Base-by-base conservation (phyloP, 2,888 invertebrate genomes). In the Ophraella communa region DNA sequence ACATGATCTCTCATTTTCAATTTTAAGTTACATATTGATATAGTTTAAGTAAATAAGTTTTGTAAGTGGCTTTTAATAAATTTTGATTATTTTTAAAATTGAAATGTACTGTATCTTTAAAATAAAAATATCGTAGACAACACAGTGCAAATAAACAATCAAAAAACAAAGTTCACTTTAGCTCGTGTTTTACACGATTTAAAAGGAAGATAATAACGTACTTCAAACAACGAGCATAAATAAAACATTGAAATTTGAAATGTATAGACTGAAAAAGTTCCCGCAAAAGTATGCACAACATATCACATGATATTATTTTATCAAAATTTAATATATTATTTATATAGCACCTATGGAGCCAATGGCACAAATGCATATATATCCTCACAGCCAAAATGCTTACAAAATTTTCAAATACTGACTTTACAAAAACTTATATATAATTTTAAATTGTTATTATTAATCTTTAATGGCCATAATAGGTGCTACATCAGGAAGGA, bases 281-380 rank as follows among this genome's bases (percentile, higher is more conserved):
- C 39, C 53, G 61, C 61, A 62, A 65, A 69, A 75, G 67, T 74
- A 76, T 75, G 72, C 74, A 78, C 74, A 76, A 76, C 76, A 74
- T 75, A 78, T 78, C 78, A 78, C 77, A 78, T 77, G 72, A 73
- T 74, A 72, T 71, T 71, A 73, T 74, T 74, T 70, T 72, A 69
- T 74, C 68, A 73, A 73, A 71, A 73, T 71, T 70, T 74, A n/a
- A n/a, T n/a, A 73, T 66, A 70, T 68, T 68, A 64, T 57, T 65
- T 58, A 64, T 66, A 69, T 72, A 80, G 76, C 80, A 82, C 80
- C 80, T 80, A 80, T 77, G 74, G 75, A 76, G 79, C 79, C 81
- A 79, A 82, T 82, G 82, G 81, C 81, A 82, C 81, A 81, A 80
- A 81, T 80, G 79, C 80, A 79, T 77, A 76, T 72, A 79, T 76